Percentiles rank a stretch among this genome's conserved stretches.
Evolutionary conservation across 2,797 vertebrate genomes (phyloP).

Genomic region (Acropternis orthonyx): DNA sequence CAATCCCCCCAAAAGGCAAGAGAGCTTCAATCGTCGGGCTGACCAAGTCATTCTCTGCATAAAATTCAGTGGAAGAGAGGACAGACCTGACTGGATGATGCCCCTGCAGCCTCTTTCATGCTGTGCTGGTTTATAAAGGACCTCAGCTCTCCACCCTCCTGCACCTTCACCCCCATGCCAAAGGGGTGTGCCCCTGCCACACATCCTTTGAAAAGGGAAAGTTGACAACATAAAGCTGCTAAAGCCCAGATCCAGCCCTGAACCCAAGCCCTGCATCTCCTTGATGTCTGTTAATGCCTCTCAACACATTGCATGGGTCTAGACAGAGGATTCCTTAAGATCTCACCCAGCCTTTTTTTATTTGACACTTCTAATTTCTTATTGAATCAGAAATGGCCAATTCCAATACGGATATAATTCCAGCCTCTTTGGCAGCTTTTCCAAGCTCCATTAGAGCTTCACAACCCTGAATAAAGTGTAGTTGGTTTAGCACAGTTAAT

Average conservation of each 20-base stretch:
- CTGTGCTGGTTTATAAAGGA: background rate
- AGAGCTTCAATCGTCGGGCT: background rate
- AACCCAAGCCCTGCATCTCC: background rate
- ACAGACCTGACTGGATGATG: background rate
- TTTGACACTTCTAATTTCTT: background rate
- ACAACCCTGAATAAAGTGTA: background rate
- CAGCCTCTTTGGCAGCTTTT: background rate
- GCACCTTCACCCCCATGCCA: rapidly evolving
- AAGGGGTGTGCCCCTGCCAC: background rate
- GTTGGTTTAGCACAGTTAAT: background rate
- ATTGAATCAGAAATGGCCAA: background rate
- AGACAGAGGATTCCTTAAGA: background rate
- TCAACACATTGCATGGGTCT: background rate
- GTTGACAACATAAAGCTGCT: background rate
- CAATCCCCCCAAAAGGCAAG: background rate
- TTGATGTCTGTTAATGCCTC: background rate
- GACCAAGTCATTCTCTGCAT: background rate
- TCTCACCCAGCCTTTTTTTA: background rate
- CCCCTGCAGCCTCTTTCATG: background rate
- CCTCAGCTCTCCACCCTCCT: background rate
- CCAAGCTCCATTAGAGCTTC: background rate
- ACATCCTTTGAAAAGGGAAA: background rate
- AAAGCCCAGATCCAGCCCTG: background rate
- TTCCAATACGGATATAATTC: background rate
- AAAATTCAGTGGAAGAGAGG: background rate